These are phyloP conservation scores for Podargus strigoides DNA, from an alignment of 2,797 vertebrate genomes.

Conservation along the genomic window DNA sequence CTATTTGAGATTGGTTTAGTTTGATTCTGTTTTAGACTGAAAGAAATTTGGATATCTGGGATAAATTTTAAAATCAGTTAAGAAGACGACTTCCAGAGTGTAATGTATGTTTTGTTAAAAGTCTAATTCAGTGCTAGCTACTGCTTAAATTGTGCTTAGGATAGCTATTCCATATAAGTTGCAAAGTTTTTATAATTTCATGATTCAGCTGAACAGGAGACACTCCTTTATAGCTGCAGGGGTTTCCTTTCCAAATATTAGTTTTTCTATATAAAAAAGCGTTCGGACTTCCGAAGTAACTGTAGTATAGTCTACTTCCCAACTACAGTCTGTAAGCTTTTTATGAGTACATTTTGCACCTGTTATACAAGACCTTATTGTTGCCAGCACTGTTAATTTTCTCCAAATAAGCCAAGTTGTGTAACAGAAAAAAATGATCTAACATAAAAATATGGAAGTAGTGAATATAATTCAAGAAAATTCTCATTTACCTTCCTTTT, in stretches of 20 bases:
- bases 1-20: not conserved
- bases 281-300: not conserved
- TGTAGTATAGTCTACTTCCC: not conserved
- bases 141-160: not conserved
- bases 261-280: not conserved
- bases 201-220: not conserved
- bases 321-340: not conserved
- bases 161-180: not conserved
- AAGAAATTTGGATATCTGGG: not conserved
- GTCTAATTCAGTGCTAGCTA: not conserved
- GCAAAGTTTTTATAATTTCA: not conserved
- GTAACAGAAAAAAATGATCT: not conserved
- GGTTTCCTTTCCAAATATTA: not conserved
- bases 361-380: not conserved
- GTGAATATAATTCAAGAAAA: not conserved
- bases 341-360: not conserved
- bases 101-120: not conserved
- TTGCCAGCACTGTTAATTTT: not conserved
- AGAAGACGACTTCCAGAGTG: not conserved
- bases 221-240: not conserved
- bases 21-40: not conserved
- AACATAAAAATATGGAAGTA: not conserved
- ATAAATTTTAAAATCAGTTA: not conserved
- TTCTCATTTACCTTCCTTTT: not conserved
- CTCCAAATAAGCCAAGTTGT: not conserved